Evolutionary conservation across 2,797 vertebrate genomes (phyloP).

Genomic region (Coilia nasus): DNA sequence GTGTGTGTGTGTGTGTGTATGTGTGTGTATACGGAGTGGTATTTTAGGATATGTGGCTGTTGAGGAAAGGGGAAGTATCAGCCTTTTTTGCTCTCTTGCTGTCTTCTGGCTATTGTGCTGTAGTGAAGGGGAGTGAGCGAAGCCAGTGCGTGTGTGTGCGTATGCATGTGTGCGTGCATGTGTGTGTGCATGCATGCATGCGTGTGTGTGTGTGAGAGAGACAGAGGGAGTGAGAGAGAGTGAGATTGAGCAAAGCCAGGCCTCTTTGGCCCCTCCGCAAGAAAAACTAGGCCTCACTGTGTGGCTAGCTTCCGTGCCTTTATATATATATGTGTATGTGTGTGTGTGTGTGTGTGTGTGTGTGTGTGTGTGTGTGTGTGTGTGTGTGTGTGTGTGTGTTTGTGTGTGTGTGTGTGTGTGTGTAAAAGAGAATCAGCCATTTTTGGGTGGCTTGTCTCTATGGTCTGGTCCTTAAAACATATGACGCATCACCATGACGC

Average conservation of each 20-base stretch:
- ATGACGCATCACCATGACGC: not conserved
- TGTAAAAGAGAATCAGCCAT: not conserved
- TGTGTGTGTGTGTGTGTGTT: too few relatives aligned
- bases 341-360: not conserved
- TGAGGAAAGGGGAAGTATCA: not conserved
- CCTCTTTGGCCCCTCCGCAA: too few relatives aligned
- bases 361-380: not conserved
- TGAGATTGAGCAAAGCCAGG: too few relatives aligned
- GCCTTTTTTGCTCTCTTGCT: not conserved
- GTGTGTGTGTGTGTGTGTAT: not conserved
- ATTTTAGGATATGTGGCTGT: not conserved
- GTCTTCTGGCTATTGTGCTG: not conserved
- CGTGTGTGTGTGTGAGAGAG: not conserved
- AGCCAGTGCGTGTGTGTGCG: not conserved
- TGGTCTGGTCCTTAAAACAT: conserved; percentile 1
- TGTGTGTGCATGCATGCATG: not conserved
- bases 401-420: too few relatives aligned
- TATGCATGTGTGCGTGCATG: not conserved
- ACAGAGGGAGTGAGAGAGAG: too few relatives aligned
- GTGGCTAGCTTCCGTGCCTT: not conserved
- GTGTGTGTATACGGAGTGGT: not conserved
- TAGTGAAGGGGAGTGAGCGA: too few relatives aligned
- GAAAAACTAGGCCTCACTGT: too few relatives aligned
- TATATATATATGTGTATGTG: not conserved
- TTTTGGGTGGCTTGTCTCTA: conserved; percentile 19